Conservation (phyloP, 1,140 invertebrate genomes). For the Heliconius eleuchia region DNA sequence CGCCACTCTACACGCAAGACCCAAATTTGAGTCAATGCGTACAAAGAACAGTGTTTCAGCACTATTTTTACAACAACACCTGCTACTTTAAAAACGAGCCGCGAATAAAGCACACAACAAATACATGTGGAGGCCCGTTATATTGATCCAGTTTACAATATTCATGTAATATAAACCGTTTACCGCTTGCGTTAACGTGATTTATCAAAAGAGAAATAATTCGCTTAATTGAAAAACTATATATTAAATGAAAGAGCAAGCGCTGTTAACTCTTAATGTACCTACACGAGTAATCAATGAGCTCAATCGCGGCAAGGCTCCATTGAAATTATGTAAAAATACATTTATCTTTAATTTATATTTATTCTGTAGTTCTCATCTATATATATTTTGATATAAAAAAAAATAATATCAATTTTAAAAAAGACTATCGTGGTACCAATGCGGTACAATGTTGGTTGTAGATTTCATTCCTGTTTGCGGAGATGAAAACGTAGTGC, state of each 20-base stretch:
- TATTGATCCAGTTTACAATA: not conserved
- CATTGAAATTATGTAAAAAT: not conserved
- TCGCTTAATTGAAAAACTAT: not conserved
- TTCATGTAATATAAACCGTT: not conserved
- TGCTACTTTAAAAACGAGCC: too few species aligned
- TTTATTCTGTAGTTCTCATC: too few species aligned
- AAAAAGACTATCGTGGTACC: too few species aligned
- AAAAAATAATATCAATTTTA: not conserved
- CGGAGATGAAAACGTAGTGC: too few species aligned
- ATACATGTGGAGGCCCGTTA: not conserved
- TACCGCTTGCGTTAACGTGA: not conserved
- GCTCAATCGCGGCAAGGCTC: not conserved
- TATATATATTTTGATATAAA: too few species aligned
- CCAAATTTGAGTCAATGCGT: too few species aligned
- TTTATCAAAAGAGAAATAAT: constrained; percentile 9
- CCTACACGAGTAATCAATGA: not conserved
- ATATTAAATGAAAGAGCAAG: constrained; percentile 8
- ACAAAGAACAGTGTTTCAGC: too few species aligned
- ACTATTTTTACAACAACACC: too few species aligned
- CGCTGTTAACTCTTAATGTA: not conserved
- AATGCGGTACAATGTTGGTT: too few species aligned
- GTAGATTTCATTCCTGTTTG: too few species aligned
- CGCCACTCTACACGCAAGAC: too few species aligned
- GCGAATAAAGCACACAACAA: not conserved
- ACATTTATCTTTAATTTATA: not conserved